A percentile compares a stretch with the other conserved stretches of the same genome.
Evolutionary conservation across 2,113 vertebrate species (phyloP).

Genomic region (Geothlypis trichas): DNA sequence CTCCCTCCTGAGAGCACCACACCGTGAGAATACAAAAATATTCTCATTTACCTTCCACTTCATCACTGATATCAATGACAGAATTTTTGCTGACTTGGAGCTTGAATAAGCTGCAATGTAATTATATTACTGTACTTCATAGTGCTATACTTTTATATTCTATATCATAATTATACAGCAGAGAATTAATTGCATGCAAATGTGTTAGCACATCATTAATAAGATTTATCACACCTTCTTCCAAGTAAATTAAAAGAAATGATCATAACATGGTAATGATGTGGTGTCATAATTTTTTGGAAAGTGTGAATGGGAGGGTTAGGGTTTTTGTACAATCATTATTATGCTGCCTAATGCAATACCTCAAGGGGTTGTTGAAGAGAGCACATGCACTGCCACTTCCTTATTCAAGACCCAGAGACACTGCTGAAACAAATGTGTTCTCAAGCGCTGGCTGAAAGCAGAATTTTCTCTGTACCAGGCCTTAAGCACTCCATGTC

Average conservation of each 20-base stretch:
- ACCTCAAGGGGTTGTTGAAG: background rate
- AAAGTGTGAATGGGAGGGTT: background rate
- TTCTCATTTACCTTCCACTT: slow-evolving; percentile 9
- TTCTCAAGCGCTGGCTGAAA: background rate
- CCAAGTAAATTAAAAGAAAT: slow-evolving; percentile 6
- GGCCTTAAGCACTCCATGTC: background rate
- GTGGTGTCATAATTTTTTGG: background rate
- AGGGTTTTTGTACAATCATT: background rate
- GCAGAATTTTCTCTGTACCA: background rate
- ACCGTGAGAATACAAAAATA: background rate
- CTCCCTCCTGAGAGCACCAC: background rate
- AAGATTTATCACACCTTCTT: background rate
- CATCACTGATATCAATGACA: background rate
- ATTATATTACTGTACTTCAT: slow-evolving; percentile 5
- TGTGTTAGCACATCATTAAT: background rate
- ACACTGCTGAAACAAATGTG: background rate
- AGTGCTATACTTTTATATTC: background rate
- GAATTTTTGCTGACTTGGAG: background rate
- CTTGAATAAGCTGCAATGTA: slow-evolving; percentile 10
- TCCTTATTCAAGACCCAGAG: background rate
- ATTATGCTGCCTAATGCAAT: background rate
- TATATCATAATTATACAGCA: slow-evolving; percentile 16
- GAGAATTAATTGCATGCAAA: slow-evolving; percentile 19
- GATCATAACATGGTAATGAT: background rate
- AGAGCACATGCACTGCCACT: background rate